Evolutionary conservation across 2,797 vertebrate species (phyloP).

Genomic region (Hoplostethus atlanticus): DNA sequence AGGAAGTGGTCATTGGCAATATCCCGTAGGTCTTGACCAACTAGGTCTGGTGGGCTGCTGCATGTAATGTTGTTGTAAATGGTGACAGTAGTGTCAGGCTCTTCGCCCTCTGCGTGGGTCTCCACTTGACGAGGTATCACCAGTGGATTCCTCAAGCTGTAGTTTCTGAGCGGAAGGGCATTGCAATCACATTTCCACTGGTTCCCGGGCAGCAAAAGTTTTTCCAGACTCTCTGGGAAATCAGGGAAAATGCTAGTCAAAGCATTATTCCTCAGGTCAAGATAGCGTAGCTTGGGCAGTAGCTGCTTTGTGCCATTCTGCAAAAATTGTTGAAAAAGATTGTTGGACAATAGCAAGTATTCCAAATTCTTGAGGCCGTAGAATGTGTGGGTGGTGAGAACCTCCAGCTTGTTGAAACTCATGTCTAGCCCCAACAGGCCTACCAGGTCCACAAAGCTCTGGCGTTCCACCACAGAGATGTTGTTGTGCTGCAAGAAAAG

Average conservation of each 20-base stretch:
- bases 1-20: constrained; percentile 84
- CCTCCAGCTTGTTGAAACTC: constrained; percentile 88
- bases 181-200: constrained; percentile 93
- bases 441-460: constrained; percentile 88
- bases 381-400: constrained; percentile 85
- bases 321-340: constrained; percentile 84
- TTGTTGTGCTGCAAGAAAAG: constrained; percentile 92
- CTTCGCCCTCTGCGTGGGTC: constrained; percentile 89
- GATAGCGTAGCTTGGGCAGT: constrained; percentile 87
- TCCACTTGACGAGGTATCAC: constrained; percentile 89
- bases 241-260: constrained; percentile 83
- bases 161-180: constrained; percentile 86
- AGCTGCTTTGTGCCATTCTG: constrained; percentile 80
- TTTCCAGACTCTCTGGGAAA: constrained; percentile 85
- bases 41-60: constrained; percentile 80
- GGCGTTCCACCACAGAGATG: constrained; percentile 87
- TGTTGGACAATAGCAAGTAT: constrained; percentile 92
- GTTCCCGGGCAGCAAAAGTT: constrained; percentile 94
- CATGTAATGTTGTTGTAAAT: constrained; percentile 97
- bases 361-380: constrained; percentile 90
- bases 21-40: constrained; percentile 91
- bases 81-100: constrained; percentile 85
- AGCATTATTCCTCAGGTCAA: constrained; percentile 89
- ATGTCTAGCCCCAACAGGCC: constrained; percentile 92
- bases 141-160: constrained; percentile 83